A percentile compares a stretch with the other conserved stretches of the same genome.
These are phyloP conservation scores for Pseudochromis fuscus DNA, from an alignment of 2,797 vertebrate species.

Conservation along the genomic window DNA sequence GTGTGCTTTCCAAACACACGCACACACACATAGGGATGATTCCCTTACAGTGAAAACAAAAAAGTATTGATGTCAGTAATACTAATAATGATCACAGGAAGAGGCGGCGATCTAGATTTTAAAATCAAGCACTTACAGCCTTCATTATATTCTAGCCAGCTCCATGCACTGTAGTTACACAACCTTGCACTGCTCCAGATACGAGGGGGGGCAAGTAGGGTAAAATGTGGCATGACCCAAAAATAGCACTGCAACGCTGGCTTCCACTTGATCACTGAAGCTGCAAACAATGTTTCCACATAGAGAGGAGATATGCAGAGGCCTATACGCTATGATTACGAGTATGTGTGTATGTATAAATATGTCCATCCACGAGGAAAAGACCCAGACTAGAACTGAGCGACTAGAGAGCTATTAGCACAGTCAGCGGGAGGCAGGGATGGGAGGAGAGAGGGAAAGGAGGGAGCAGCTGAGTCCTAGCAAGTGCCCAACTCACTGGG, in stretches of 20 bases:
- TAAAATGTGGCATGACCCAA: constrained; percentile 74
- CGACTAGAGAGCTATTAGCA: constrained; percentile 75
- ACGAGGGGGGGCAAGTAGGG: constrained; percentile 70
- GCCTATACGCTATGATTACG: constrained; percentile 35
- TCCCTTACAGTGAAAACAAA: constrained; percentile 12
- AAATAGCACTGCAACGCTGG: constrained; percentile 71
- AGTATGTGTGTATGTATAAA: constrained; percentile 42
- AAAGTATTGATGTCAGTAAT: constrained; percentile 20
- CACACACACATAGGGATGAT: constrained; percentile 8
- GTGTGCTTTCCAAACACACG: neutral
- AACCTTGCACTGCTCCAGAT: constrained; percentile 70
- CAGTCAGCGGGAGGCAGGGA: constrained; percentile 67
- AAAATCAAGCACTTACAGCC: constrained; percentile 33
- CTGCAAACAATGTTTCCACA: constrained; percentile 65
- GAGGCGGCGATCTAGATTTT: constrained; percentile 40
- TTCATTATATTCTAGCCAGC: constrained; percentile 49
- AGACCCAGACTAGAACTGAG: constrained; percentile 49
- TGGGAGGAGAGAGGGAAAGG: constrained; percentile 50
- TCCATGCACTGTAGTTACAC: constrained; percentile 61
- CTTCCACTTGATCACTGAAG: constrained; percentile 65
- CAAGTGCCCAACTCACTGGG: constrained; percentile 63
- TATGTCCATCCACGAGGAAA: constrained; percentile 51
- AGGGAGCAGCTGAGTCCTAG: constrained; percentile 58
- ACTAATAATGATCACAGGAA: neutral
- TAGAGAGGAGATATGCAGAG: constrained; percentile 27